Evolutionary conservation across 2,888 invertebrate genomes (phyloP).

Genomic region (Orchesellides sinensis): DNA sequence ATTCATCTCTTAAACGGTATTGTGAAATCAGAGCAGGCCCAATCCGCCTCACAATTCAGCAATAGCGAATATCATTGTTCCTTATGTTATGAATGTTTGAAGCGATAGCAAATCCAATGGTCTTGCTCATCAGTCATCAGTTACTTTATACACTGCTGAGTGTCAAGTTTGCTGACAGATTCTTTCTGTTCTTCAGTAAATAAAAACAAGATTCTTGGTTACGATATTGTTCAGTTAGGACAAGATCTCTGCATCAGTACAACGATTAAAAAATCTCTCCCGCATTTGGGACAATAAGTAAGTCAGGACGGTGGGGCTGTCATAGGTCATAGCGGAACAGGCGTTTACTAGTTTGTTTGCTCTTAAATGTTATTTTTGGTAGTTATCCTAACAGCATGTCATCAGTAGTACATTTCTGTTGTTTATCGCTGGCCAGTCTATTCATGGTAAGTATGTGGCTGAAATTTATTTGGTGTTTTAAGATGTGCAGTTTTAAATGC

Average conservation of each 20-base stretch:
- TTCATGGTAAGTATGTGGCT: too few relatives aligned
- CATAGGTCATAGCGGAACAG: not conserved
- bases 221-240: not conserved
- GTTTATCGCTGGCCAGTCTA: too few relatives aligned
- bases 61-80: not conserved
- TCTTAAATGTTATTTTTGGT: not conserved
- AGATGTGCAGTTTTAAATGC: not conserved
- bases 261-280: not conserved
- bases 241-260: not conserved
- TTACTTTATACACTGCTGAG: not conserved
- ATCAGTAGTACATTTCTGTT: too few relatives aligned
- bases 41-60: not conserved
- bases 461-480: too few relatives aligned
- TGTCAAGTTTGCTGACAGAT: not conserved
- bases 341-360: not conserved
- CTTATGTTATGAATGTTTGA: not conserved
- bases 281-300: too few relatives aligned
- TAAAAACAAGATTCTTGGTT: not conserved
- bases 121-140: not conserved
- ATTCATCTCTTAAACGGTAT: not conserved
- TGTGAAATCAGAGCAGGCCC: conserved; percentile 25
- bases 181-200: not conserved
- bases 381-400: not conserved
- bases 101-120: not conserved
- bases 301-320: too few relatives aligned